Conservation (phyloP, 2,888 invertebrate genomes). For the Aleiodes leptofemur region DNA sequence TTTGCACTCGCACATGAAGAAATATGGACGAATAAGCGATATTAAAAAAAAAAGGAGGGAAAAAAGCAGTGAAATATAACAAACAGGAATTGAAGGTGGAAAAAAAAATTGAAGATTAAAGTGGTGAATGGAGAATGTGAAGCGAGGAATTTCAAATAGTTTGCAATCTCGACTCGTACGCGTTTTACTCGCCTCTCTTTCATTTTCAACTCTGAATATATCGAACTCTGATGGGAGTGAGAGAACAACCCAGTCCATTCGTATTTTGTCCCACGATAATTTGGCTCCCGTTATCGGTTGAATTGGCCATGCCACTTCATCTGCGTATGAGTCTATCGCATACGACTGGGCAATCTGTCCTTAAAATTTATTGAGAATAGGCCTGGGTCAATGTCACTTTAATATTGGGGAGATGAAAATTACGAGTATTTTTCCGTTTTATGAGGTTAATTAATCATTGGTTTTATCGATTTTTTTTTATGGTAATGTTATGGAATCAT, state of each 20-base stretch:
- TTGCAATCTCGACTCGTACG: background rate
- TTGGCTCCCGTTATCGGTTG: slow-evolving; percentile 61
- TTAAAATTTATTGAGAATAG: background rate
- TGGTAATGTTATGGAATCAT: too few species aligned
- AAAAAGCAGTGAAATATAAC: background rate
- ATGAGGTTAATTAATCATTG: background rate
- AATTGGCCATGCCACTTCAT: slow-evolving; percentile 55
- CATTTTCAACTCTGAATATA: slow-evolving; percentile 31
- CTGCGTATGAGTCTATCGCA: background rate
- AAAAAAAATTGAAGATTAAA: background rate
- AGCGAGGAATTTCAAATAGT: slow-evolving; percentile 17
- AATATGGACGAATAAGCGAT: slow-evolving; percentile 16
- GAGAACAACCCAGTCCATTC: slow-evolving; percentile 27
- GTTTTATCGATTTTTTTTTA: too few species aligned
- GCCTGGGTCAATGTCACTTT: slow-evolving; percentile 39
- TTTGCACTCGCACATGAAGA: slow-evolving; percentile 12
- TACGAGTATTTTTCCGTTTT: background rate
- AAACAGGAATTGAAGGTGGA: background rate
- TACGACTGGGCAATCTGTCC: background rate
- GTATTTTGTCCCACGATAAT: slow-evolving; percentile 64
- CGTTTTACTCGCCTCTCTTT: background rate
- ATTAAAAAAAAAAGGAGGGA: background rate
- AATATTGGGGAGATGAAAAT: background rate
- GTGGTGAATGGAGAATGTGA: slow-evolving; percentile 16
- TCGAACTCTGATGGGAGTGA: slow-evolving; percentile 54